Conservation (phyloP, 2,797 vertebrate genomes). For the Sciurus carolinensis region DNA sequence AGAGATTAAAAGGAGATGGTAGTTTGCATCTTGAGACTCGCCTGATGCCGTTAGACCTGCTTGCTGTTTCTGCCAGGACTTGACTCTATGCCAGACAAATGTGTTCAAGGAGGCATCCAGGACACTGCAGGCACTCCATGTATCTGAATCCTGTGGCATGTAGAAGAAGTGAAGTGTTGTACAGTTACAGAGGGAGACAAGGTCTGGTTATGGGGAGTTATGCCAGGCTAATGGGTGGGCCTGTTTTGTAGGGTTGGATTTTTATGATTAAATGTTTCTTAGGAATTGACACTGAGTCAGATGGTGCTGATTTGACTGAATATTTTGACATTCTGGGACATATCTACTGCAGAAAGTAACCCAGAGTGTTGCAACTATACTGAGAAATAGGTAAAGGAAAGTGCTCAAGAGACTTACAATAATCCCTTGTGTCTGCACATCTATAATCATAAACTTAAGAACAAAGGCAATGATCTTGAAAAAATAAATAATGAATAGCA, state of each 20-base stretch:
- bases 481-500: neutral
- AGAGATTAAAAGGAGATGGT: neutral
- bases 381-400: slow-evolving; percentile 9
- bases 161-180: neutral
- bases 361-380: neutral
- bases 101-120: neutral
- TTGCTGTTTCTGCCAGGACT: neutral
- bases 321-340: neutral
- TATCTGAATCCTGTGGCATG: neutral
- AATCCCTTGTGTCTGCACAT: neutral
- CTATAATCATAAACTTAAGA: neutral
- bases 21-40: neutral
- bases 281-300: neutral
- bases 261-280: slow-evolving; percentile 1
- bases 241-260: neutral
- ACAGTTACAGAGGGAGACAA: neutral
- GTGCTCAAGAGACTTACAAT: neutral
- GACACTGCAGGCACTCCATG: too few relatives aligned
- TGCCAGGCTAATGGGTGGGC: neutral
- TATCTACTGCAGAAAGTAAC: neutral
- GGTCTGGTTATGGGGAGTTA: neutral
- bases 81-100: neutral
- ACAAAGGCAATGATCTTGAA: neutral
- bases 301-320: neutral
- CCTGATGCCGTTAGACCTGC: neutral